Evolutionary conservation across 2,888 invertebrate genomes (phyloP).

Genomic region (Chironomus tentans): DNA sequence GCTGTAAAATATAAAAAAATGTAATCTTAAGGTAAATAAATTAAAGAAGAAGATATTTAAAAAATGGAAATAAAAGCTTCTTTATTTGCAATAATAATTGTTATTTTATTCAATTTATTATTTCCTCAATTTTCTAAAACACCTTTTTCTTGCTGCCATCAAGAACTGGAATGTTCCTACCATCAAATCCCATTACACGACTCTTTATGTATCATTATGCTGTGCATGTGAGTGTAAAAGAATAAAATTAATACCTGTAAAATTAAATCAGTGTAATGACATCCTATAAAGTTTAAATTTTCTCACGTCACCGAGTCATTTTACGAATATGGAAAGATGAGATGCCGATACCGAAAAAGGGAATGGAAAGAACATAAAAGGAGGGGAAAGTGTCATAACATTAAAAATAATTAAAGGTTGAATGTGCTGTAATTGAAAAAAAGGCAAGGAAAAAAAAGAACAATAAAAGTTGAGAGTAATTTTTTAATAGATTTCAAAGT

Average conservation of each 20-base stretch:
- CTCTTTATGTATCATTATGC: no score
- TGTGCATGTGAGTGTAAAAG: background rate
- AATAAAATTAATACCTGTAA: background rate
- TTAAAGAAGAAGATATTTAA: background rate
- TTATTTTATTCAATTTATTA: background rate
- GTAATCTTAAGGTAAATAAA: background rate
- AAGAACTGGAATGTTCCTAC: background rate
- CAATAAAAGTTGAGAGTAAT: background rate
- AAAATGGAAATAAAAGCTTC: background rate
- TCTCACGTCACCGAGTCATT: slow-evolving; percentile 9
- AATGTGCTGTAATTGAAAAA: background rate
- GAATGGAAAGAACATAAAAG: background rate
- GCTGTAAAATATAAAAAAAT: slow-evolving; percentile 1
- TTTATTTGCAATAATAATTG: background rate
- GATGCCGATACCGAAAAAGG: background rate
- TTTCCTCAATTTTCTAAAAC: background rate
- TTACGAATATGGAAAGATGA: background rate
- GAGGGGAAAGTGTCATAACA: slow-evolving; percentile 13
- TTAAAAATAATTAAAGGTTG: slow-evolving; percentile 21
- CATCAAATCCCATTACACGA: no score
- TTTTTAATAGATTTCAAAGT: slow-evolving; percentile 12
- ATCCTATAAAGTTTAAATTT: slow-evolving; percentile 12
- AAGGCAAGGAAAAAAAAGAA: no score
- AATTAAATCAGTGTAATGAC: slow-evolving; percentile 25
- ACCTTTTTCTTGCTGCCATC: background rate